A percentile compares a stretch with the other conserved stretches of the same genome.
These are phyloP conservation scores for Patella ulyssiponensis DNA, from an alignment of 2,888 invertebrate genomes.

Conservation along the genomic window DNA sequence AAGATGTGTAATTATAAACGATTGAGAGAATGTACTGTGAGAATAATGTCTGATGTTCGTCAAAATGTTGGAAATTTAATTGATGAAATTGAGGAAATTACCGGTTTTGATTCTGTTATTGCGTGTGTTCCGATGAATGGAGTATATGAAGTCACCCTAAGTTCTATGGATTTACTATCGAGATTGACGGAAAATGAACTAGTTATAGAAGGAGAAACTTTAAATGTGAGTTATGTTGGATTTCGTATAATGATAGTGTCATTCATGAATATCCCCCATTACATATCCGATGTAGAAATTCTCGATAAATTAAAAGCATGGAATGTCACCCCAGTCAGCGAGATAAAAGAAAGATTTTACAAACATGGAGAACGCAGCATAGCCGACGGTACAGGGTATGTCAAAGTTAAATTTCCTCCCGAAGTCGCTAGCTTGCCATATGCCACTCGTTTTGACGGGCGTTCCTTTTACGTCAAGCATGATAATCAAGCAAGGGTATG, in stretches of 20 bases:
- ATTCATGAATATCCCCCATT: neutral
- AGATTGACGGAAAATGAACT: too few relatives aligned
- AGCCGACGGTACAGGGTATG: neutral
- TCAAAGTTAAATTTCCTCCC: neutral
- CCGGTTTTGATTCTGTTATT: neutral
- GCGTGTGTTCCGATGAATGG: neutral
- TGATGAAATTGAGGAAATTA: neutral
- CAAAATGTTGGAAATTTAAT: neutral
- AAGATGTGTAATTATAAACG: too few relatives aligned
- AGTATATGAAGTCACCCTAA: neutral
- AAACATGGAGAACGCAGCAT: neutral
- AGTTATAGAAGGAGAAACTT: too few relatives aligned
- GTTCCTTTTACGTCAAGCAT: neutral
- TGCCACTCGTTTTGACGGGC: neutral
- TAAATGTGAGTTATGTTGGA: neutral
- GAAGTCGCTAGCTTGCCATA: neutral
- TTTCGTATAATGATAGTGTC: neutral
- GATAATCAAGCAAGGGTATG: neutral
- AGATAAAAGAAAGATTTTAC: neutral
- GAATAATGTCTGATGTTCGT: neutral
- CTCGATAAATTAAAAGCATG: neutral
- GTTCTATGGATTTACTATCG: too few relatives aligned
- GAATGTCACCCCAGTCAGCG: neutral
- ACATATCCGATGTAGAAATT: neutral
- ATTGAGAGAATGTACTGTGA: neutral